Percentiles rank a stretch among this genome's conserved stretches.
Evolutionary conservation across 2,888 invertebrate genomes (phyloP).

Genomic region (Julus scanicus): DNA sequence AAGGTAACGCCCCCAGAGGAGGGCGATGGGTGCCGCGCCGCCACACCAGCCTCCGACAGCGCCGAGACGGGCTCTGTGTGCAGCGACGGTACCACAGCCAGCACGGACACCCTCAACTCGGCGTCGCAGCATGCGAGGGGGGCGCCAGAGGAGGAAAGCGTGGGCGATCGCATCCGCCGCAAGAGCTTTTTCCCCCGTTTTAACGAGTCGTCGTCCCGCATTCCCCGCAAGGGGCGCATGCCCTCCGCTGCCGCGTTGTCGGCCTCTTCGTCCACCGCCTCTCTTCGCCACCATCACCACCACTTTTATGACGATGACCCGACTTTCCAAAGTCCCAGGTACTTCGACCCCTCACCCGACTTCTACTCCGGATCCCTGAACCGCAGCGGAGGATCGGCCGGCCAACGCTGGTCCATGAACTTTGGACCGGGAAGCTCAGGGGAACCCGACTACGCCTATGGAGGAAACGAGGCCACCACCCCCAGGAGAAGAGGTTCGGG

Average conservation of each 20-base stretch:
- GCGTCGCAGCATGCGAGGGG: conserved; percentile 61
- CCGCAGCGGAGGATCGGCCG: not conserved
- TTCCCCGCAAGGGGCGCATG: conserved; percentile 50
- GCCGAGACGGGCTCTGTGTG: conserved; percentile 75
- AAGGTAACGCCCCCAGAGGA: not conserved
- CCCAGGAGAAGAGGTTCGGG: conserved; percentile 22
- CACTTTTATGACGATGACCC: conserved; percentile 40
- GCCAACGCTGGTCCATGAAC: conserved; percentile 54
- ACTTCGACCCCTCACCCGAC: conserved; percentile 41
- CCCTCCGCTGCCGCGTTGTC: not conserved
- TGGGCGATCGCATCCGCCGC: conserved; percentile 85
- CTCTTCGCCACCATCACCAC: conserved; percentile 42
- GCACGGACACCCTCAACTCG: conserved; percentile 47
- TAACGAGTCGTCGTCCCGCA: conserved; percentile 71
- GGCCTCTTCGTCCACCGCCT: not conserved
- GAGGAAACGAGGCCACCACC: not conserved
- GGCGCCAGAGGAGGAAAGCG: conserved; percentile 73
- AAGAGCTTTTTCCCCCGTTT: conserved; percentile 91
- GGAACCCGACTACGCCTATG: conserved; percentile 27
- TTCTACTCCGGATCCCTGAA: conserved; percentile 24
- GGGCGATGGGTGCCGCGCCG: conserved; percentile 6
- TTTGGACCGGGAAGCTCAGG: not conserved
- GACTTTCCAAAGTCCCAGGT: not conserved
- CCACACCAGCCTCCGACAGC: conserved; percentile 63
- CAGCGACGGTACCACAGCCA: conserved; percentile 52